phyloP scores from a whole-genome alignment of 2,113 vertebrate genomes.

The Oncorhynchus nerka region DNA sequence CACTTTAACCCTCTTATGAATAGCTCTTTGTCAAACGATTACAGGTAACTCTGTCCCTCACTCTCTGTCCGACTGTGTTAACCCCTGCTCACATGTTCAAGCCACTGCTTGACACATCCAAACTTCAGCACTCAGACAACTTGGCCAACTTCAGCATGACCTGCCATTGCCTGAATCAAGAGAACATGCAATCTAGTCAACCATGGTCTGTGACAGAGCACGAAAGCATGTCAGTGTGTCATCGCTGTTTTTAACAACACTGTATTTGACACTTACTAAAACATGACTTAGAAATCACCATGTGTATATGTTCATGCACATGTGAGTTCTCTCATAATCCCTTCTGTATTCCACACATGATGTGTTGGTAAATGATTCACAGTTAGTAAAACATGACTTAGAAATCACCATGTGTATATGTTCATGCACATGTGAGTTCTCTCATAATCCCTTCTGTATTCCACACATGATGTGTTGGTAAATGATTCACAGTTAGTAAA shows the following conservation, averaged over 20 bases:
- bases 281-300: no score
- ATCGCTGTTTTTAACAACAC: no score
- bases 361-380: conserved; percentile 4
- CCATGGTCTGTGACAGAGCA: no score
- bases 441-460: conserved; percentile 1
- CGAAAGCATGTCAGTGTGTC: no score
- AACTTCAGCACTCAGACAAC: no score
- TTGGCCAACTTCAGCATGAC: no score
- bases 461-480: background rate
- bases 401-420: background rate
- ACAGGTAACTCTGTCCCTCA: conserved; percentile 74
- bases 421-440: background rate
- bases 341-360: background rate
- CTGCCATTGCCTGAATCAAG: no score
- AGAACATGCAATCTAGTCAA: no score
- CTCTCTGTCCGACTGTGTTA: conserved; percentile 51
- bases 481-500: no score
- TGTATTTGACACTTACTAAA: no score
- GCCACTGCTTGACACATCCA: background rate
- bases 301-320: background rate
- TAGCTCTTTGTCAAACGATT: conserved; percentile 80
- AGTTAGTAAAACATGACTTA: background rate
- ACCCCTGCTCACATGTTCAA: conserved; percentile 33
- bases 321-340: background rate
- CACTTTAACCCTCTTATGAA: conserved; percentile 81